phyloP scores from a whole-genome alignment of 2,888 invertebrate genomes.

The Drosophila kanekoi region DNA sequence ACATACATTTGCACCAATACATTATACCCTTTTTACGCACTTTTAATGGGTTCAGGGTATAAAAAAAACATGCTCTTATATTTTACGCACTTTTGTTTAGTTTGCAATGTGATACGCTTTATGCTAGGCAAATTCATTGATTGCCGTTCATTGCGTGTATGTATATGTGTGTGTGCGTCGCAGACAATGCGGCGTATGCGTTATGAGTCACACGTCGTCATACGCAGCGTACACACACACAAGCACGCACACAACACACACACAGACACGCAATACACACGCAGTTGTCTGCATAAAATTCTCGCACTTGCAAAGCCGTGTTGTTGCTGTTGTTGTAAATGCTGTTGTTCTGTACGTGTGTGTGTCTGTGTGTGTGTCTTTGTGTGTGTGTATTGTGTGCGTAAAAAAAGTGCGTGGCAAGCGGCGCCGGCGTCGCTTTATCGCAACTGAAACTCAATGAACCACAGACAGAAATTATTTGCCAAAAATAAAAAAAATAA shows the following conservation, averaged over 20 bases:
- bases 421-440: conserved; percentile 46
- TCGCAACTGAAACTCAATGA: conserved; percentile 64
- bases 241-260: conserved; percentile 18
- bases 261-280: conserved; percentile 16
- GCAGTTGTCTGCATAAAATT: conserved; percentile 54
- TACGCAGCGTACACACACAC: conserved; percentile 36
- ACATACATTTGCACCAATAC: too few species aligned
- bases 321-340: conserved; percentile 16
- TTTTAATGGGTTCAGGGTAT: too few species aligned
- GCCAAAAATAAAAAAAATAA: conserved; percentile 15
- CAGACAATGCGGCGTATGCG: conserved; percentile 71
- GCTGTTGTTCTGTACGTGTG: conserved; percentile 6
- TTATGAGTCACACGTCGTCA: conserved; percentile 48
- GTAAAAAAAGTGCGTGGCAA: conserved; percentile 63
- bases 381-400: conserved; percentile 23
- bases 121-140: conserved; percentile 15
- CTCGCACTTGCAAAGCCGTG: conserved; percentile 58
- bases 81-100: conserved; percentile 3
- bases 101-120: conserved; percentile 17
- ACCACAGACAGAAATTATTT: conserved; percentile 50
- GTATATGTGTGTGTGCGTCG: conserved; percentile 25
- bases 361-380: background rate
- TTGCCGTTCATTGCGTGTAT: conserved; percentile 11
- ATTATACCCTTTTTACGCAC: too few species aligned
- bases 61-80: background rate